These are phyloP conservation scores for Sprattus sprattus DNA, from an alignment of 2,113 vertebrate genomes.

Conservation along the genomic window DNA sequence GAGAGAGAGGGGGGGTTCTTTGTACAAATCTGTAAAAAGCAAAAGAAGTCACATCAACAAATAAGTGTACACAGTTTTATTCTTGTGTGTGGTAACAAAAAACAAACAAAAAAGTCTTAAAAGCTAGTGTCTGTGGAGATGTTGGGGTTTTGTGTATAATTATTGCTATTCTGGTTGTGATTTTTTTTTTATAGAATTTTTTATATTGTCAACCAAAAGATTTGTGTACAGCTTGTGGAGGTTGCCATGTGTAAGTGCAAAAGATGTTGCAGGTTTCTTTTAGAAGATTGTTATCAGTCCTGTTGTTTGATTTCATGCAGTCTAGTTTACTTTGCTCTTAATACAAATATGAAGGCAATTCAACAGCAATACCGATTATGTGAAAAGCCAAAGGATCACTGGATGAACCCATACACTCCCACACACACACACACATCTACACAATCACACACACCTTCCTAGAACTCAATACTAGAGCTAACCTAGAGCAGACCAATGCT, in stretches of 20 bases:
- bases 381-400: conserved; percentile 41
- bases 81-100: conserved; percentile 3
- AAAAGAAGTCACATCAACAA: not conserved
- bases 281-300: not conserved
- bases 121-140: conserved; percentile 12
- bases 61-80: conserved; percentile 15
- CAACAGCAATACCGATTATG: conserved; percentile 49
- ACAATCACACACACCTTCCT: not conserved
- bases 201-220: not conserved
- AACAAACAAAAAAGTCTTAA: not conserved
- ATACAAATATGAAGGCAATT: conserved; percentile 9
- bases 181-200: not conserved
- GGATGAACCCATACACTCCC: not conserved
- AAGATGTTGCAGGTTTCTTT: not conserved
- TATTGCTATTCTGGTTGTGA: not conserved
- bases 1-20: not conserved
- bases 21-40: conserved; percentile 37
- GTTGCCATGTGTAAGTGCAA: not conserved
- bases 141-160: conserved; percentile 12
- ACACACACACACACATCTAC: conserved; percentile 13
- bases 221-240: conserved; percentile 10
- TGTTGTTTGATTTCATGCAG: not conserved
- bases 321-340: not conserved
- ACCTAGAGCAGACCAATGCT: conserved; percentile 6
- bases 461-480: not conserved